phyloP scores from a whole-genome alignment of 2,797 vertebrate species.

The Myotis findleyi region DNA sequence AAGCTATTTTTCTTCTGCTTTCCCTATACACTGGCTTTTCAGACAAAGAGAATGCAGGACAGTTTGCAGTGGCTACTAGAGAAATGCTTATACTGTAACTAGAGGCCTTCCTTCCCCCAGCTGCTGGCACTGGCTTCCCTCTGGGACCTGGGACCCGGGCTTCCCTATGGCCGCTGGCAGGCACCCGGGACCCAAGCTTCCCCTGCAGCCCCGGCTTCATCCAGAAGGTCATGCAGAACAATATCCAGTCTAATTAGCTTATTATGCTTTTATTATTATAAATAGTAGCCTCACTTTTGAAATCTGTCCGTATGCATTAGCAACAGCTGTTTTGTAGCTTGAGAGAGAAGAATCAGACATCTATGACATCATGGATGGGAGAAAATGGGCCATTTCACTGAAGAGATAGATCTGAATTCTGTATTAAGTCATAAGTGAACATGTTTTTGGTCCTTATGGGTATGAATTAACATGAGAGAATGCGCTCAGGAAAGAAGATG shows the following conservation, averaged over 20 bases:
- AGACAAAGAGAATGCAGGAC: not conserved
- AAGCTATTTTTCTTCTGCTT: not conserved
- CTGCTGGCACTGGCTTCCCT: too few species aligned
- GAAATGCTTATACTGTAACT: not conserved
- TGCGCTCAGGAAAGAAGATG: not conserved
- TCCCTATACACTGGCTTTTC: not conserved
- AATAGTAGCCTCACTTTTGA: not conserved
- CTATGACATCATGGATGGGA: not conserved
- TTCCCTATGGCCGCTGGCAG: too few species aligned
- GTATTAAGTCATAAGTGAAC: not conserved
- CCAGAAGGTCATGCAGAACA: too few species aligned
- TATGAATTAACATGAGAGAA: not conserved
- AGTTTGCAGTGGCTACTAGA: not conserved
- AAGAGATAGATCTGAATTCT: not conserved
- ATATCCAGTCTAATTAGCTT: too few species aligned
- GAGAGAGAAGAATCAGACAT: not conserved
- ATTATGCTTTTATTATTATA: too few species aligned
- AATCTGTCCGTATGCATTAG: not conserved
- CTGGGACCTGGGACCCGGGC: too few species aligned
- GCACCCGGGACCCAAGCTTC: too few species aligned
- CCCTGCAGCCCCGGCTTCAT: too few species aligned
- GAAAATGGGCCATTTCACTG: not conserved
- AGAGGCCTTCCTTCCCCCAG: too few species aligned
- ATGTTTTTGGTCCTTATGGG: not conserved
- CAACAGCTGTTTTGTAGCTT: conserved; percentile 35